Evolutionary conservation across 2,797 vertebrate genomes (phyloP).

Genomic region (Neoniphon sammara): DNA sequence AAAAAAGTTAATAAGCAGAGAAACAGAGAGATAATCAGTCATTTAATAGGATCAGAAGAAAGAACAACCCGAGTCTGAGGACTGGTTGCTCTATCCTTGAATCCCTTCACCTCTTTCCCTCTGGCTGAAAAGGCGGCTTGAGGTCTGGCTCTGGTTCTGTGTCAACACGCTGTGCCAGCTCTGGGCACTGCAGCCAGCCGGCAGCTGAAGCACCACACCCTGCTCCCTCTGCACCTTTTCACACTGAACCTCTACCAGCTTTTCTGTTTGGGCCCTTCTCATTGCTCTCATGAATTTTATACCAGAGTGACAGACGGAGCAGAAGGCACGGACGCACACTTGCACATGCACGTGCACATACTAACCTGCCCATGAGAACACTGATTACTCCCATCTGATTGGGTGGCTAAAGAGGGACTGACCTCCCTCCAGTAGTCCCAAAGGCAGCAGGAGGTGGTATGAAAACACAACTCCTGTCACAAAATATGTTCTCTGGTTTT

Average conservation of each 20-base stretch:
- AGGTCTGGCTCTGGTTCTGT: constrained; percentile 80
- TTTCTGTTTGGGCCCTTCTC: constrained; percentile 72
- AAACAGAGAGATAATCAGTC: constrained; percentile 47
- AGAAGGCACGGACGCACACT: constrained; percentile 29
- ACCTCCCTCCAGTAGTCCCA: constrained; percentile 35
- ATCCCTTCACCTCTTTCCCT: constrained; percentile 68
- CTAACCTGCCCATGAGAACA: constrained; percentile 31
- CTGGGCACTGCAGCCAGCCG: constrained; percentile 65
- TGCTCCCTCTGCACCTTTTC: constrained; percentile 61
- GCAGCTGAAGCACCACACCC: constrained; percentile 73
- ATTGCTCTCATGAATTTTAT: constrained; percentile 76
- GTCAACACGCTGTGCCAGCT: constrained; percentile 81
- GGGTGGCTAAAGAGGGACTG: constrained; percentile 12
- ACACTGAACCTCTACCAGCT: constrained; percentile 71
- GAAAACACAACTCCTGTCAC: constrained; percentile 39
- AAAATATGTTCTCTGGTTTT: background rate
- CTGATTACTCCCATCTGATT: constrained; percentile 18
- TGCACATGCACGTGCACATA: constrained; percentile 11
- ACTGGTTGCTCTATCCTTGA: constrained; percentile 65
- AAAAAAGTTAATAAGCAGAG: constrained; percentile 10
- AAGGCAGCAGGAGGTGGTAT: constrained; percentile 10
- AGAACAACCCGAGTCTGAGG: constrained; percentile 46
- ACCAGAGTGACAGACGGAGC: constrained; percentile 76
- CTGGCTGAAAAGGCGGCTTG: constrained; percentile 70
- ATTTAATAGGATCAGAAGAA: constrained; percentile 46